phyloP scores from a whole-genome alignment of 2,888 invertebrate genomes.

The Dryococelus australis region DNA sequence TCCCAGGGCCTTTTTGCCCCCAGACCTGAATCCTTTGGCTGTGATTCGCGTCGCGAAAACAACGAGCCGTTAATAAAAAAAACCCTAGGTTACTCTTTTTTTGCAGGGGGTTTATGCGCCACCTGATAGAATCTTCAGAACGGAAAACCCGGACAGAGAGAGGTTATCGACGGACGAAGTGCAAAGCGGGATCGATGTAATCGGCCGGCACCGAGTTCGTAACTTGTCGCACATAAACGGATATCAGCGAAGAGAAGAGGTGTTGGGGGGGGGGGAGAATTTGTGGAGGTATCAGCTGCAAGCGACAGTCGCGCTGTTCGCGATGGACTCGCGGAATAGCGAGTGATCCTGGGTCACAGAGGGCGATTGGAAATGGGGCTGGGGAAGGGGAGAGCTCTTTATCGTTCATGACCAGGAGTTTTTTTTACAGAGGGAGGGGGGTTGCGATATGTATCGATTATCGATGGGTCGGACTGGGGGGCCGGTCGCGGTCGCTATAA shows the following conservation, averaged over 20 bases:
- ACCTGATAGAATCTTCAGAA: not conserved
- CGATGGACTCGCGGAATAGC: not conserved
- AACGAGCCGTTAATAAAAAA: not conserved
- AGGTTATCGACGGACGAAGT: not conserved
- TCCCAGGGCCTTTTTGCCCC: too few relatives aligned
- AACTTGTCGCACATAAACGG: constrained; percentile 6
- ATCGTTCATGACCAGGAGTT: not conserved
- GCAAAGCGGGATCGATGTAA: too few relatives aligned
- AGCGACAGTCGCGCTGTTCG: not conserved
- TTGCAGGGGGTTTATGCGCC: not conserved
- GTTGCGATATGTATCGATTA: not conserved
- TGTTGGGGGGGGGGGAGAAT: not conserved
- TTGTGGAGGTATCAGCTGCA: not conserved
- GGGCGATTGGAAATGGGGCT: not conserved
- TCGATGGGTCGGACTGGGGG: not conserved
- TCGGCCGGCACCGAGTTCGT: not conserved
- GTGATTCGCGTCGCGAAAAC: too few relatives aligned
- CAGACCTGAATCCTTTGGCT: too few relatives aligned
- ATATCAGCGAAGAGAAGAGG: not conserved
- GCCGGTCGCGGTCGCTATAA: not conserved
- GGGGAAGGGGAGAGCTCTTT: not conserved
- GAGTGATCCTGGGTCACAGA: not conserved
- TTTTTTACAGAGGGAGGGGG: too few relatives aligned
- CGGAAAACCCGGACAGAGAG: not conserved
- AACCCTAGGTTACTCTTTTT: not conserved